Evolutionary conservation across 2,797 vertebrate genomes (phyloP), one percentile per base, ranked within the genome.

Genomic region (Philypnodon macrostomus): DNA sequence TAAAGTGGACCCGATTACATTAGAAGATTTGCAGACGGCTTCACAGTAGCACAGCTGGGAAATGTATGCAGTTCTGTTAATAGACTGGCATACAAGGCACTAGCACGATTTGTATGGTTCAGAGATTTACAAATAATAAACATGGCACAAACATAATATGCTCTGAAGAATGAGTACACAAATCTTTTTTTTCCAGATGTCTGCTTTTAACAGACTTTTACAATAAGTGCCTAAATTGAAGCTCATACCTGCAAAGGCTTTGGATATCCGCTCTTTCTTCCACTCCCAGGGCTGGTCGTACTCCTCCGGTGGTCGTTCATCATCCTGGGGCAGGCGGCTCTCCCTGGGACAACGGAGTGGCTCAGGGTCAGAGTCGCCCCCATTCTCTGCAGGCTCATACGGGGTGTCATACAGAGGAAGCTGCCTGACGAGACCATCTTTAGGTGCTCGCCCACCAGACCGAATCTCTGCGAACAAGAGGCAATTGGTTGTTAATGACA

Each of bases 251-350:
- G 96, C 95, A 49, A 99, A 98, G 9, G 96, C 96, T 86, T 97
- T 97, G 76, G 95, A 98, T 85, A 98, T 96, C 29, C 94, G 73
- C 50, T 96, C 97, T 58, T 97, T 97, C 78, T 99, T 99, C 97
- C 97, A 99, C 64, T 99, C 97, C 96, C 97, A 99, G 18, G 97
- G 97, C 71, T 99, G 96, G 84, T 99, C 97, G 0, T 99, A 98
- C 40, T 99, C 97, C 69, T 98, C 97, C 0, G 95, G 93, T 0
- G 97, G 97, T 72, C 97, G 89, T 72, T 98, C 96, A 0, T 98
- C 97, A 0, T 97, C 95, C 80, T 96, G 94, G 0, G 96, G 96
- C 73, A 99, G 90, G 4, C 96, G 88, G 47, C 96, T 97, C 67
- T 99, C 95, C 38, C 95, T 80, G 36, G 92, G 90, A 75, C 90